Percentiles rank a stretch among this genome's conserved stretches.
Conservation (phyloP, 2,888 invertebrate genomes). For the Stenodera caucasica region DNA sequence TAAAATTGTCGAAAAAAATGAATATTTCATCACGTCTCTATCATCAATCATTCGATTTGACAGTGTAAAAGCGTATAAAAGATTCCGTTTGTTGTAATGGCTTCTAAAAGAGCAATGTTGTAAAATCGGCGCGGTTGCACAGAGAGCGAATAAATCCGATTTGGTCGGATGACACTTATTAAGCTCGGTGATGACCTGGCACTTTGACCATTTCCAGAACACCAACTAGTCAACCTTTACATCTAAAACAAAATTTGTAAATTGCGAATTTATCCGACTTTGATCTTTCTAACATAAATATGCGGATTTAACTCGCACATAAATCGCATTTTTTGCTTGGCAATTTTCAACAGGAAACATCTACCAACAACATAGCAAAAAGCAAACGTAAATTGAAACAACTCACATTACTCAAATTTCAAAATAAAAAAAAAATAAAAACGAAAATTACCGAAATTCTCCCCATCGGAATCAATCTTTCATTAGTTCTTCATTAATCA, state of each 20-base stretch:
- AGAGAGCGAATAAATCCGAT: constrained; percentile 2
- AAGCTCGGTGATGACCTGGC: constrained; percentile 9
- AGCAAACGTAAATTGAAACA: too few relatives aligned
- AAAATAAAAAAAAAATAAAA: too few relatives aligned
- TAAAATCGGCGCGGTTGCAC: neutral
- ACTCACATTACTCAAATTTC: too few relatives aligned
- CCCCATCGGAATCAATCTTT: too few relatives aligned
- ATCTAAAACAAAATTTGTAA: neutral
- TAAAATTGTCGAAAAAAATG: neutral
- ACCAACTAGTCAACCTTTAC: neutral
- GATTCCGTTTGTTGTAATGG: constrained; percentile 6
- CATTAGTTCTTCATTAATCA: too few relatives aligned
- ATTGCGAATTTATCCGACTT: neutral
- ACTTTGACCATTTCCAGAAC: neutral
- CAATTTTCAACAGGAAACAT: too few relatives aligned
- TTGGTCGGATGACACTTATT: constrained; percentile 12
- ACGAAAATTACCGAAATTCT: too few relatives aligned
- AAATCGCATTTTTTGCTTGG: too few relatives aligned
- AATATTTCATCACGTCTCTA: neutral
- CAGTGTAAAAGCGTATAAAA: neutral
- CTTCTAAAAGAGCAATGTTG: constrained; percentile 3
- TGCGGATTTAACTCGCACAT: too few relatives aligned
- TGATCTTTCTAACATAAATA: neutral
- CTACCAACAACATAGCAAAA: too few relatives aligned
- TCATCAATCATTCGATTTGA: constrained; percentile 8